These are phyloP conservation scores for Pogonocherus hispidulus DNA, from an alignment of 2,888 invertebrate species.

Conservation along the genomic window DNA sequence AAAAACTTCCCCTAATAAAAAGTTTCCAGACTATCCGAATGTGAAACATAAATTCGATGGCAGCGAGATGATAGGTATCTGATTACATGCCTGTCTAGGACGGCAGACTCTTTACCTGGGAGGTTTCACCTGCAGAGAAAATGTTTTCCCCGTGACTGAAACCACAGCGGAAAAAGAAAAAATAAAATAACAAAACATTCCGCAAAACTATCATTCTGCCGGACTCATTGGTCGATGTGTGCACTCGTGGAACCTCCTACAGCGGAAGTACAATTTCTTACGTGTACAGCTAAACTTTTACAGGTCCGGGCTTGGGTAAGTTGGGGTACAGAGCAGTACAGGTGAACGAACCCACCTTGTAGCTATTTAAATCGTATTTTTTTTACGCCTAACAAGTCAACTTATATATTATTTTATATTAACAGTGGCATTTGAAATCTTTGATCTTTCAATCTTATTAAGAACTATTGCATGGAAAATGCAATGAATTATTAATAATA, in stretches of 20 bases:
- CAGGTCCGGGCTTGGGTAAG: constrained; percentile 38
- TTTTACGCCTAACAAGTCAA: too few relatives aligned
- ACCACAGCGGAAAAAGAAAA: constrained; percentile 34
- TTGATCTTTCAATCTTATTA: too few relatives aligned
- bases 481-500: too few relatives aligned
- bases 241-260: constrained; percentile 52
- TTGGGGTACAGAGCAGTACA: not conserved
- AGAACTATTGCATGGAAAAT: too few relatives aligned
- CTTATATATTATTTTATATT: too few relatives aligned
- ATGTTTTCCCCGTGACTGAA: not conserved
- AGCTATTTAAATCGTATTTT: too few relatives aligned
- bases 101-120: constrained; percentile 22
- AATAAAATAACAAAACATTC: constrained; percentile 38
- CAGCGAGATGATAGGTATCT: constrained; percentile 21
- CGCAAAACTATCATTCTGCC: constrained; percentile 39
- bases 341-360: too few relatives aligned
- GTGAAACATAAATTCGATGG: constrained; percentile 17
- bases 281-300: constrained; percentile 46
- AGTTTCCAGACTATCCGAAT: constrained; percentile 19
- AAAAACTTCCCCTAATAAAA: constrained; percentile 13
- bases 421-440: too few relatives aligned
- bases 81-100: constrained; percentile 25
- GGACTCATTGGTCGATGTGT: constrained; percentile 57
- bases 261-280: constrained; percentile 53
- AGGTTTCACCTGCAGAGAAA: constrained; percentile 26